Evolutionary conservation across 2,113 vertebrate genomes (phyloP).

Genomic region (Grantiella picta): DNA sequence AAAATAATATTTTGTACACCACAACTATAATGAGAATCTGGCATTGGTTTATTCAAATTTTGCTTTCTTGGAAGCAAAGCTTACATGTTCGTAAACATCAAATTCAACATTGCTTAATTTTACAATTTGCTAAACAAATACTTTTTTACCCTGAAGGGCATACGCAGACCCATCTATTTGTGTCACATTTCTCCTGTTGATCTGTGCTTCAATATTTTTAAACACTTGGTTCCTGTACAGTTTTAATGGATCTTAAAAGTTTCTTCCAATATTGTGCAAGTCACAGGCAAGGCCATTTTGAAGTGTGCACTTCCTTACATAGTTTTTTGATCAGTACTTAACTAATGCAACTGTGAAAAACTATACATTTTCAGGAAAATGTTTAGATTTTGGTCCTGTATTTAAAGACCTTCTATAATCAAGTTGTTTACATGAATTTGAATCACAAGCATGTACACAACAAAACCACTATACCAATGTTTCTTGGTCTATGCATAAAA

Average conservation of each 20-base stretch:
- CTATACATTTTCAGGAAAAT: slow-evolving; percentile 69
- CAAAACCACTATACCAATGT: slow-evolving; percentile 82
- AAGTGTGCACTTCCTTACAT: slow-evolving; percentile 39
- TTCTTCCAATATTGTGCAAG: slow-evolving; percentile 34
- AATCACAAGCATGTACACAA: slow-evolving; percentile 82
- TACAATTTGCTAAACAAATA: slow-evolving; percentile 66
- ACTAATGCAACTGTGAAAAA: slow-evolving; percentile 66
- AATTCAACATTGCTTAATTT: slow-evolving; percentile 63
- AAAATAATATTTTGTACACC: slow-evolving; percentile 33
- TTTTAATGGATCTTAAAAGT: slow-evolving; percentile 34
- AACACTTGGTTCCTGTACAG: slow-evolving; percentile 23
- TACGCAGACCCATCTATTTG: slow-evolving; percentile 20
- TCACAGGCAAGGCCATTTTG: slow-evolving; percentile 45
- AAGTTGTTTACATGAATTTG: slow-evolving; percentile 71
- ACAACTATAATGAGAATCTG: slow-evolving; percentile 63
- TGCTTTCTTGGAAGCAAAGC: slow-evolving; percentile 59
- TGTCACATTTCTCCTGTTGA: not conserved
- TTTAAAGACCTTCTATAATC: slow-evolving; percentile 71
- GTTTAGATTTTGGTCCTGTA: slow-evolving; percentile 72
- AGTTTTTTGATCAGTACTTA: slow-evolving; percentile 39
- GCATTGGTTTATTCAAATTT: slow-evolving; percentile 64
- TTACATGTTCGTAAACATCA: slow-evolving; percentile 70
- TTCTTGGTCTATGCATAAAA: slow-evolving; percentile 81
- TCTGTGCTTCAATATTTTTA: slow-evolving; percentile 28
- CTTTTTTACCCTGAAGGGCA: slow-evolving; percentile 36